A percentile compares a stretch with the other conserved stretches of the same genome.
Evolutionary conservation across 1,140 invertebrate species (phyloP).

Genomic region (Drosophila yakuba): DNA sequence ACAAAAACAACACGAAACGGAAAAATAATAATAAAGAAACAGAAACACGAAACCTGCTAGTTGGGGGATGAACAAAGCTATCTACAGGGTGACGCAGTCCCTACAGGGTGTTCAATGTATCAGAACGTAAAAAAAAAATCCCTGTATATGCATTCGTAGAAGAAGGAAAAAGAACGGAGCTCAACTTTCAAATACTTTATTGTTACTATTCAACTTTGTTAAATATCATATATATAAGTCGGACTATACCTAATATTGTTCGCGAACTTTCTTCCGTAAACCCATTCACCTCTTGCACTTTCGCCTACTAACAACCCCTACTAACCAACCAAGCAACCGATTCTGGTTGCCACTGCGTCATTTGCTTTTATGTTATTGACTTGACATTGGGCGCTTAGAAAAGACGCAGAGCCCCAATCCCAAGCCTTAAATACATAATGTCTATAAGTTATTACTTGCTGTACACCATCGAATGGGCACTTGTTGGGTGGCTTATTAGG

Average conservation of each 20-base stretch:
- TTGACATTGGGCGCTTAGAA: slow-evolving; percentile 49
- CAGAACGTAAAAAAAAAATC: no score
- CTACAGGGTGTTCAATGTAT: slow-evolving; percentile 4
- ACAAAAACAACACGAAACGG: slow-evolving; percentile 27
- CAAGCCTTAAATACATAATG: slow-evolving; percentile 5
- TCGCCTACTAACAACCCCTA: background rate
- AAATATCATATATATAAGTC: no score
- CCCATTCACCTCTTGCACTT: slow-evolving; percentile 30
- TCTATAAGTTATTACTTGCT: background rate
- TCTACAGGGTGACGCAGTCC: slow-evolving; percentile 9
- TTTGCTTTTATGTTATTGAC: slow-evolving; percentile 44
- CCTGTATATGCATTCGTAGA: no score
- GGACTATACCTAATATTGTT: background rate
- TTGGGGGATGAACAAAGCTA: slow-evolving; percentile 14
- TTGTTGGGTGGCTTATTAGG: background rate
- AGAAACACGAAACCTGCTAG: slow-evolving; percentile 10
- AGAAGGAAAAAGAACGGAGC: no score
- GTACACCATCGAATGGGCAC: background rate
- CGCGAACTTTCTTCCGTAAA: slow-evolving; percentile 21
- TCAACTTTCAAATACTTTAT: background rate
- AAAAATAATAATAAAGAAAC: slow-evolving; percentile 26
- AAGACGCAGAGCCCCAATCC: slow-evolving; percentile 6
- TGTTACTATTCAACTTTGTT: no score
- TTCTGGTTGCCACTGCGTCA: slow-evolving; percentile 17
- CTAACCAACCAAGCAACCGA: slow-evolving; percentile 2